Evolutionary conservation across 2,888 invertebrate species (phyloP).

Genomic region (Leucoma salicis): DNA sequence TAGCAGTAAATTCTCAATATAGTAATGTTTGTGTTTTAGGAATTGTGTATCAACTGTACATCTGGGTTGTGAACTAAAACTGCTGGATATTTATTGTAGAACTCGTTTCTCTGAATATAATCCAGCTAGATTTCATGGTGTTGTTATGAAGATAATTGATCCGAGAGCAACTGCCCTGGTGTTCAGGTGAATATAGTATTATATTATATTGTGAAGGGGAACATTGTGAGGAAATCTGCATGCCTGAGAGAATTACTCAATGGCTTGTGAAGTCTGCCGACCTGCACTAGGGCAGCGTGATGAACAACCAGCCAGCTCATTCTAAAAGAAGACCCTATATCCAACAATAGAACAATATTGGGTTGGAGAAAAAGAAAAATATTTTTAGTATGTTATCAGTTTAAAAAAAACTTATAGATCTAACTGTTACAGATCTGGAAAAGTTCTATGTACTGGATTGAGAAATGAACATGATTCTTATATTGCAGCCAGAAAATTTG

Average conservation of each 20-base stretch:
- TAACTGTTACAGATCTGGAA: constrained; percentile 84
- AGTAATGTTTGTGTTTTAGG: constrained; percentile 74
- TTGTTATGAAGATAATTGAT: constrained; percentile 91
- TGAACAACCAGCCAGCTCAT: no score
- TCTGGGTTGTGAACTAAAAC: constrained; percentile 86
- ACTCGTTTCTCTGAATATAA: constrained; percentile 93
- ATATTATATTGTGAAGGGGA: no score
- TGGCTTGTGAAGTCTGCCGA: no score
- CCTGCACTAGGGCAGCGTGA: no score
- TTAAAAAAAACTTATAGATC: no score
- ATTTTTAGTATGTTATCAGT: background rate
- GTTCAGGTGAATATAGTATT: constrained; percentile 55
- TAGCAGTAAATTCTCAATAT: no score
- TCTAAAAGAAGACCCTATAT: no score
- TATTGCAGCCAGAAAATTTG: constrained; percentile 90
- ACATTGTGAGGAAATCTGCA: no score
- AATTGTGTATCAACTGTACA: constrained; percentile 92
- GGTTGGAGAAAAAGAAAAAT: background rate
- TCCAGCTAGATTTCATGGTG: constrained; percentile 90
- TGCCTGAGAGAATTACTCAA: no score
- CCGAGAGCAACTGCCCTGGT: constrained; percentile 89
- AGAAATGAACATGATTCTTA: constrained; percentile 89
- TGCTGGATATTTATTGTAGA: constrained; percentile 88
- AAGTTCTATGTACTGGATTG: constrained; percentile 91
- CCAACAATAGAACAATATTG: no score